Evolutionary conservation across 1,140 invertebrate genomes (phyloP).

Genomic region (Platyura marginata): DNA sequence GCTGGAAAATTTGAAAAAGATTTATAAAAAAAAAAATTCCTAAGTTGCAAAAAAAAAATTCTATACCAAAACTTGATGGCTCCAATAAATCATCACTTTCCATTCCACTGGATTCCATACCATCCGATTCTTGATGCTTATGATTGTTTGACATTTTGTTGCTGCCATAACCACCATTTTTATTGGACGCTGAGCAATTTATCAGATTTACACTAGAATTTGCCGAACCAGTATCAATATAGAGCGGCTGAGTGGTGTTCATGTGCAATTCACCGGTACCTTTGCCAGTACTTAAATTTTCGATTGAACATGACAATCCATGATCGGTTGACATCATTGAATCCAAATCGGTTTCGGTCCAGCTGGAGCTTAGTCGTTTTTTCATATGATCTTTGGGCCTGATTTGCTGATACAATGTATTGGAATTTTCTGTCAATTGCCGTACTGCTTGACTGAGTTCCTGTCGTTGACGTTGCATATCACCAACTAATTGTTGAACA

Average conservation of each 20-base stretch:
- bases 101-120: constrained; percentile 17
- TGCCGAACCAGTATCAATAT: too few relatives aligned
- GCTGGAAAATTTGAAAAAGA: constrained; percentile 27
- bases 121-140: constrained; percentile 10
- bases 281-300: too few relatives aligned
- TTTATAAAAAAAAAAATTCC: constrained; percentile 2
- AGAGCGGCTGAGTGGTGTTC: too few relatives aligned
- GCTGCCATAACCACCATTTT: constrained; percentile 4
- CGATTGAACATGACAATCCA: constrained; percentile 10
- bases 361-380: constrained; percentile 33
- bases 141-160: constrained; percentile 1
- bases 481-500: constrained; percentile 67
- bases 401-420: constrained; percentile 20
- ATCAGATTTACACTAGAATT: too few relatives aligned
- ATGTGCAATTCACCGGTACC: too few relatives aligned
- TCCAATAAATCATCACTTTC: constrained; percentile 30
- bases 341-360: constrained; percentile 83
- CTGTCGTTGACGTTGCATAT: constrained; percentile 63
- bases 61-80: constrained; percentile 26
- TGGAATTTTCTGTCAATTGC: constrained; percentile 59
- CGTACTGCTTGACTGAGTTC: constrained; percentile 64
- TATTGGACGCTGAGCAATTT: not conserved
- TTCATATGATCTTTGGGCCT: constrained; percentile 22
- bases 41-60: constrained; percentile 1
- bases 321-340: constrained; percentile 28